Evolutionary conservation across 1,140 invertebrate genomes (phyloP).

Genomic region (Sinonovacula constricta): DNA sequence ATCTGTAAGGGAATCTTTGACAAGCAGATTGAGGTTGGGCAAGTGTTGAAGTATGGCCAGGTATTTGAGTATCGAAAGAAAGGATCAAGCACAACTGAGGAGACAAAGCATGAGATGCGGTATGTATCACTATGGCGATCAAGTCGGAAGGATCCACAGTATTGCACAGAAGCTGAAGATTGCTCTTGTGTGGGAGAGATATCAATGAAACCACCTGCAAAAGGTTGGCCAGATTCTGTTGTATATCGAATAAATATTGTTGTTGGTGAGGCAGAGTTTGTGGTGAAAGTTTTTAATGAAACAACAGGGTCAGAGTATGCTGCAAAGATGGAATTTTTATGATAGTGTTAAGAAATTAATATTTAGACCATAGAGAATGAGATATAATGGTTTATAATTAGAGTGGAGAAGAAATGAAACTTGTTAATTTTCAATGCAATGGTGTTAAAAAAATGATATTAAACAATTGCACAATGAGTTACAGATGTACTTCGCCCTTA

Average conservation of each 20-base stretch:
- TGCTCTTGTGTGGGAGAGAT: not conserved
- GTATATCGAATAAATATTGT: not conserved
- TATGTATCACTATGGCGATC: slow-evolving; percentile 10
- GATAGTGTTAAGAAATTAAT: no score
- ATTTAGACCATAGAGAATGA: no score
- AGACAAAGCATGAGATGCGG: not conserved
- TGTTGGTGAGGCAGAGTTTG: slow-evolving; percentile 9
- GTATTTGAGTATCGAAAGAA: not conserved
- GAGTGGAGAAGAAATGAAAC: no score
- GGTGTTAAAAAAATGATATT: no score
- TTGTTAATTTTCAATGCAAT: no score
- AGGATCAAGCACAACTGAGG: not conserved
- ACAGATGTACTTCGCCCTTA: no score
- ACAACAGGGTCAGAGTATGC: not conserved
- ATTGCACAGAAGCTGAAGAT: slow-evolving; percentile 6
- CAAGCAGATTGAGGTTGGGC: slow-evolving; percentile 15
- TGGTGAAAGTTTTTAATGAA: not conserved
- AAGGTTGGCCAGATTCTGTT: slow-evolving; percentile 10
- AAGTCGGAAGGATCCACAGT: not conserved
- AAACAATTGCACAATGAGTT: no score
- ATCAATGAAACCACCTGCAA: slow-evolving; percentile 7
- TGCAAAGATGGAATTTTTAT: slow-evolving; percentile 1
- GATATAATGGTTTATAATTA: no score
- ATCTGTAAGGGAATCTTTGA: slow-evolving; percentile 11
- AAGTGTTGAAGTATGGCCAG: slow-evolving; percentile 10